These are phyloP conservation scores for Apocheima hispidaria DNA, from an alignment of 2,888 invertebrate species.

Conservation along the genomic window DNA sequence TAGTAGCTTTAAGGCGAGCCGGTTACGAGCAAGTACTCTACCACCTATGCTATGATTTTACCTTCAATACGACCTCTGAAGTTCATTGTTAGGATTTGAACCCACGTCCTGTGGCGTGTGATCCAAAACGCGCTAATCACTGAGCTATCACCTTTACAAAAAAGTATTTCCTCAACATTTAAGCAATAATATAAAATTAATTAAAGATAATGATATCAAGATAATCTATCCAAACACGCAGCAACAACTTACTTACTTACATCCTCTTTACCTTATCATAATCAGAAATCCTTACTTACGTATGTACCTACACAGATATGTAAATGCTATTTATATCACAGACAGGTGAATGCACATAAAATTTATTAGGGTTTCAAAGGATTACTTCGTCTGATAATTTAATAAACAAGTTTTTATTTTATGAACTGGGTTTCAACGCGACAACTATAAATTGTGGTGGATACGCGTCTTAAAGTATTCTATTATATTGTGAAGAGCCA, in stretches of 20 bases:
- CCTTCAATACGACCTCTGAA: too few species aligned
- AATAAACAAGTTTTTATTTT: conserved; percentile 34
- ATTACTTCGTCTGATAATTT: conserved; percentile 14
- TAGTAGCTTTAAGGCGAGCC: too few species aligned
- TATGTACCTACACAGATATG: background rate
- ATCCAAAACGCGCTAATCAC: too few species aligned
- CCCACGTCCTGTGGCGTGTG: too few species aligned
- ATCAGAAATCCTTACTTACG: background rate
- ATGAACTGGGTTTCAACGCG: conserved; percentile 30
- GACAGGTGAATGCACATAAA: conserved; percentile 1
- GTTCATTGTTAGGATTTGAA: too few species aligned
- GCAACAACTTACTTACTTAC: background rate
- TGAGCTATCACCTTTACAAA: too few species aligned
- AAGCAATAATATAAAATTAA: too few species aligned
- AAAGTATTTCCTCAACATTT: too few species aligned
- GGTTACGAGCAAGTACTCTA: too few species aligned
- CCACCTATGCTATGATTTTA: too few species aligned
- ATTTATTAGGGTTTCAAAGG: background rate
- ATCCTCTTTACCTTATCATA: background rate
- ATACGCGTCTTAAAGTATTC: conserved; percentile 48
- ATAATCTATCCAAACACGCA: background rate
- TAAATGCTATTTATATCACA: background rate
- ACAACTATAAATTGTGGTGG: conserved; percentile 44
- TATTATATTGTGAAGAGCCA: conserved; percentile 44
- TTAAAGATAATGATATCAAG: too few species aligned